These are phyloP conservation scores for Pogonus chalceus DNA, from an alignment of 1,140 invertebrate species.

Conservation along the genomic window DNA sequence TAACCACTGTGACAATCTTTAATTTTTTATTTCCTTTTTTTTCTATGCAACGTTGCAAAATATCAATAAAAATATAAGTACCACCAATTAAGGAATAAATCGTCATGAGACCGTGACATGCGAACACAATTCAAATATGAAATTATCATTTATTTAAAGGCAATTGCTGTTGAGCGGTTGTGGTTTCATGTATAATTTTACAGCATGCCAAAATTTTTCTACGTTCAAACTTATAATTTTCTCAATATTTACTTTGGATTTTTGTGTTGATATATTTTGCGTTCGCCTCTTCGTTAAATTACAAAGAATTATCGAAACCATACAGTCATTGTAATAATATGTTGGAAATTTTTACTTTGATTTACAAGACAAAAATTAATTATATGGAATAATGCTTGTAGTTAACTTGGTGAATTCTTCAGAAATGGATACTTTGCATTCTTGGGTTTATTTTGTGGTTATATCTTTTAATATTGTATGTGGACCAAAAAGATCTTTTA, in stretches of 20 bases:
- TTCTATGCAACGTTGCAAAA: background rate
- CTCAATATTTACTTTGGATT: background rate
- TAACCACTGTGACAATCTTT: too few relatives aligned
- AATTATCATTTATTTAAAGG: slow-evolving; percentile 4
- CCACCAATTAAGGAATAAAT: background rate
- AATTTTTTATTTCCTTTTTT: background rate
- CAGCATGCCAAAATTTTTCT: background rate
- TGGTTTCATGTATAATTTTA: background rate
- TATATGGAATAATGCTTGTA: slow-evolving; percentile 1
- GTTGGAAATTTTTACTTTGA: background rate
- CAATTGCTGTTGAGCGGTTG: background rate
- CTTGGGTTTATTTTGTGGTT: too few relatives aligned
- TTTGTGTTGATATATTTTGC: background rate
- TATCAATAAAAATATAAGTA: background rate
- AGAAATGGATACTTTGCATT: too few relatives aligned
- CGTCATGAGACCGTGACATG: background rate
- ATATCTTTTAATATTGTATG: too few relatives aligned
- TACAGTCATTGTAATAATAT: background rate
- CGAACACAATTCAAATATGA: background rate
- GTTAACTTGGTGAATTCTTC: too few relatives aligned
- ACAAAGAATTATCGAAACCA: slow-evolving; percentile 2
- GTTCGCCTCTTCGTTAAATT: background rate
- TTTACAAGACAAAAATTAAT: slow-evolving; percentile 4
- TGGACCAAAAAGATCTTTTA: too few relatives aligned
- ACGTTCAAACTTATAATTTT: background rate